Evolutionary conservation across 2,888 invertebrate species (phyloP).

Genomic region (Leptinotarsa tumamoca): DNA sequence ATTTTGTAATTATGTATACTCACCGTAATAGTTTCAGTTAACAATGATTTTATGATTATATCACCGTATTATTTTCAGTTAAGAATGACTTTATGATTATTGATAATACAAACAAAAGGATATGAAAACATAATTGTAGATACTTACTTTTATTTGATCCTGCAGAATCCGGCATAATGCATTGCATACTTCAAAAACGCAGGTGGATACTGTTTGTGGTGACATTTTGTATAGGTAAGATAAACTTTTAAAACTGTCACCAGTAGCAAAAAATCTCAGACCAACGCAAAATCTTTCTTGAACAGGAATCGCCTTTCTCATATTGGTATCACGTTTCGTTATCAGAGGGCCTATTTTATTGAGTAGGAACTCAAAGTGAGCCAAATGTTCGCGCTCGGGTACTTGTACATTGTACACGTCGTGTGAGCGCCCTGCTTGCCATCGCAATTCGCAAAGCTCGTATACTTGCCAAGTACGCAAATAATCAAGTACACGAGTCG

Average conservation of each 20-base stretch:
- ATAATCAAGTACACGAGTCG: too few species aligned
- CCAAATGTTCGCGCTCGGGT: slow-evolving; percentile 11
- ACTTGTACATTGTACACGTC: background rate
- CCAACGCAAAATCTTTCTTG: too few species aligned
- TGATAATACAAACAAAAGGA: slow-evolving; percentile 12
- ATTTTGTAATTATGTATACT: too few species aligned
- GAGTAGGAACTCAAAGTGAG: slow-evolving; percentile 42
- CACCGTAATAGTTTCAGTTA: background rate
- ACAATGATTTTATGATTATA: slow-evolving; percentile 24
- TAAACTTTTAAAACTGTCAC: slow-evolving; percentile 48
- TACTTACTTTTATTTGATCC: slow-evolving; percentile 44
- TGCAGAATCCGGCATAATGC: slow-evolving; percentile 41
- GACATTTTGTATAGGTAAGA: slow-evolving; percentile 50
- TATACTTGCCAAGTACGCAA: too few species aligned
- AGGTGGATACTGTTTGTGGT: slow-evolving; percentile 28
- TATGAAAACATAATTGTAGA: background rate
- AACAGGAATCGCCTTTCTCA: slow-evolving; percentile 37
- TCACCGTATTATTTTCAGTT: slow-evolving; percentile 30
- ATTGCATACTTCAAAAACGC: slow-evolving; percentile 42
- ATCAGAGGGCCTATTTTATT: slow-evolving; percentile 42
- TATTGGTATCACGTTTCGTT: slow-evolving; percentile 43
- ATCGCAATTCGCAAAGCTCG: too few species aligned
- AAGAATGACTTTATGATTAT: slow-evolving; percentile 20
- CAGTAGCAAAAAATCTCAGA: slow-evolving; percentile 45
- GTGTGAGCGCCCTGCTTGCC: too few species aligned